phyloP scores from a whole-genome alignment of 2,888 invertebrate genomes.

The Leptinotarsa tumamoca region DNA sequence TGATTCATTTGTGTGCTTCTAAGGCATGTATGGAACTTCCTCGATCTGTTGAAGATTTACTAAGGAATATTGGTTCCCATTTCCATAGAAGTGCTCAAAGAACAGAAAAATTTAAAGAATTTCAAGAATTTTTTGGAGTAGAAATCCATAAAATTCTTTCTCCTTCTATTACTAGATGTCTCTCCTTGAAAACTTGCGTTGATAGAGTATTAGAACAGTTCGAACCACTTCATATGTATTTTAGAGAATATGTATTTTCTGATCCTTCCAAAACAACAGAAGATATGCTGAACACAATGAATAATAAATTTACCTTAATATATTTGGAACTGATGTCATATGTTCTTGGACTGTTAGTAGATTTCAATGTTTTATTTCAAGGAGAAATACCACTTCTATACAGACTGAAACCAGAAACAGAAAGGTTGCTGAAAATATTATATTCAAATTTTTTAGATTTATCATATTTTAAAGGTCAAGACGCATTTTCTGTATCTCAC shows the following conservation, averaged over 20 bases:
- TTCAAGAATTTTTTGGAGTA: slow-evolving; percentile 19
- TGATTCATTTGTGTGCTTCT: slow-evolving; percentile 28
- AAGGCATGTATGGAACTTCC: slow-evolving; percentile 27
- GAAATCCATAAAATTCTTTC: slow-evolving; percentile 29
- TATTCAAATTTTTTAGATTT: slow-evolving; percentile 19
- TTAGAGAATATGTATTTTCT: slow-evolving; percentile 10
- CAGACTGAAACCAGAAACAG: slow-evolving; percentile 24
- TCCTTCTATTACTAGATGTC: slow-evolving; percentile 28
- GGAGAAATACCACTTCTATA: slow-evolving; percentile 19
- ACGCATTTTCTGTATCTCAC: slow-evolving; percentile 23
- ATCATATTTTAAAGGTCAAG: slow-evolving; percentile 23
- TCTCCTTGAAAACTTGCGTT: slow-evolving; percentile 26
- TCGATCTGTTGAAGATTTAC: slow-evolving; percentile 24
- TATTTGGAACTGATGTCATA: slow-evolving; percentile 21
- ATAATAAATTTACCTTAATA: slow-evolving; percentile 26
- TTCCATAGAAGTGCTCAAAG: slow-evolving; percentile 18
- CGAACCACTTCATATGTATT: slow-evolving; percentile 17
- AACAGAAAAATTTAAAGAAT: slow-evolving; percentile 18
- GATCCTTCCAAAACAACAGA: slow-evolving; percentile 29
- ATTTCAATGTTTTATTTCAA: slow-evolving; percentile 29
- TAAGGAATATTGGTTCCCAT: slow-evolving; percentile 25
- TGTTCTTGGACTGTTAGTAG: slow-evolving; percentile 20
- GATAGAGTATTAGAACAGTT: slow-evolving; percentile 29
- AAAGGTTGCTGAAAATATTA: slow-evolving; percentile 20
- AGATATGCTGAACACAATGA: slow-evolving; percentile 23